phyloP scores from a whole-genome alignment of 2,888 invertebrate species.

The Cyaniris semiargus region DNA sequence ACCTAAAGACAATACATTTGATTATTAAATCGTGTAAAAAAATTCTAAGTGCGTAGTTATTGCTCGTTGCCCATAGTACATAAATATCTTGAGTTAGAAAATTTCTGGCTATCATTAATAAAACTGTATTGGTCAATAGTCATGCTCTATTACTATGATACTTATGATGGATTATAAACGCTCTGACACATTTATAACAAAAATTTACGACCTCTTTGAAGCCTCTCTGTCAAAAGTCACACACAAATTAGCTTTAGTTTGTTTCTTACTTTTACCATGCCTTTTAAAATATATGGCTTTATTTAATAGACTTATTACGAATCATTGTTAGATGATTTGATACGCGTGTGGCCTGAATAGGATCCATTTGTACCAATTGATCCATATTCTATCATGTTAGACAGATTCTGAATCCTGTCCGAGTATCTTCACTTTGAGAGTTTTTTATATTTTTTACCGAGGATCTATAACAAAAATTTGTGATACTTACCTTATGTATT shows the following conservation, averaged over 20 bases:
- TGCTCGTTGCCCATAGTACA: background rate
- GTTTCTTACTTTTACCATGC: conserved; percentile 4
- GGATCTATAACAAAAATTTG: background rate
- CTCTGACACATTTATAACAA: conserved; percentile 9
- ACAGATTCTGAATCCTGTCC: conserved; percentile 37
- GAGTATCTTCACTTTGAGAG: background rate
- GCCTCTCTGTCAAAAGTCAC: conserved; percentile 14
- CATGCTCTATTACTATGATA: background rate
- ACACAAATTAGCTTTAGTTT: conserved; percentile 19
- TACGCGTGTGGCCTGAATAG: conserved; percentile 56
- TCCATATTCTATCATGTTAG: conserved; percentile 47
- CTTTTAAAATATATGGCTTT: conserved; percentile 40
- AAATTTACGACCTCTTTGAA: conserved; percentile 3
- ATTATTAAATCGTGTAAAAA: background rate
- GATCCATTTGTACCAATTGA: conserved; percentile 57
- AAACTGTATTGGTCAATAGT: background rate
- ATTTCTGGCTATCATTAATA: background rate
- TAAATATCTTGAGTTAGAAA: background rate
- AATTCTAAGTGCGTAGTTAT: background rate
- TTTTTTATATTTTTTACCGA: conserved; percentile 9
- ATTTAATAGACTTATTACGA: conserved; percentile 42
- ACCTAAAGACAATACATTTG: too few relatives aligned
- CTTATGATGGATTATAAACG: background rate
- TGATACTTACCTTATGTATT: background rate
- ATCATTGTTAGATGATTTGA: conserved; percentile 55